Conservation (phyloP, 2,888 invertebrate genomes). For the Cephus rjabovi region DNA sequence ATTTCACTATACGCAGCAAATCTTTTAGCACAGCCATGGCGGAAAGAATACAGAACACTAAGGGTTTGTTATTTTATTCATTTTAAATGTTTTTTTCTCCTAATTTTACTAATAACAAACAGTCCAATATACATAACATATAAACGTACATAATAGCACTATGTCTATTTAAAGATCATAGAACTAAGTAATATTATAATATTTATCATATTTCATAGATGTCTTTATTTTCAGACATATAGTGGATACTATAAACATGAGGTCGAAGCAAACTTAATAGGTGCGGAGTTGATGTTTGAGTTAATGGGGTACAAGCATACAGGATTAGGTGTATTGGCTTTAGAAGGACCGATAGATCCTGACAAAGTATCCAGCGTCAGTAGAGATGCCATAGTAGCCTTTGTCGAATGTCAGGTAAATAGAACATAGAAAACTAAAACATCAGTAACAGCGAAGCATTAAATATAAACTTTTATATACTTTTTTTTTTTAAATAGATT, state of each 20-base stretch:
- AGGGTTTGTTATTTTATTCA: constrained; percentile 70
- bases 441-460: not conserved
- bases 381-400: constrained; percentile 86
- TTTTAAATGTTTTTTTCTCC: not conserved
- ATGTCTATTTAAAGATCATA: not conserved
- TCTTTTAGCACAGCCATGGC: constrained; percentile 87
- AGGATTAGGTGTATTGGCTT: constrained; percentile 71
- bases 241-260: constrained; percentile 91
- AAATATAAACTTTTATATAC: not conserved
- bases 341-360: constrained; percentile 84
- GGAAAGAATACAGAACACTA: constrained; percentile 85
- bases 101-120: constrained; percentile 8
- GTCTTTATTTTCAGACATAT: constrained; percentile 74
- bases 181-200: not conserved
- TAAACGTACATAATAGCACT: not conserved
- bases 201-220: constrained; percentile 4
- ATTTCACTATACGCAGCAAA: constrained; percentile 89
- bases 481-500: constrained; percentile 69
- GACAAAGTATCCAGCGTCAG: constrained; percentile 84
- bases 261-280: constrained; percentile 82
- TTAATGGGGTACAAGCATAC: constrained; percentile 84
- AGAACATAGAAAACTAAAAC: not conserved
- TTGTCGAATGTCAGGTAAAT: constrained; percentile 86
- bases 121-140: not conserved
- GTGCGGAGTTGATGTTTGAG: constrained; percentile 81